Conservation (phyloP, 2,113 vertebrate genomes). For the Eulemur macaco region DNA sequence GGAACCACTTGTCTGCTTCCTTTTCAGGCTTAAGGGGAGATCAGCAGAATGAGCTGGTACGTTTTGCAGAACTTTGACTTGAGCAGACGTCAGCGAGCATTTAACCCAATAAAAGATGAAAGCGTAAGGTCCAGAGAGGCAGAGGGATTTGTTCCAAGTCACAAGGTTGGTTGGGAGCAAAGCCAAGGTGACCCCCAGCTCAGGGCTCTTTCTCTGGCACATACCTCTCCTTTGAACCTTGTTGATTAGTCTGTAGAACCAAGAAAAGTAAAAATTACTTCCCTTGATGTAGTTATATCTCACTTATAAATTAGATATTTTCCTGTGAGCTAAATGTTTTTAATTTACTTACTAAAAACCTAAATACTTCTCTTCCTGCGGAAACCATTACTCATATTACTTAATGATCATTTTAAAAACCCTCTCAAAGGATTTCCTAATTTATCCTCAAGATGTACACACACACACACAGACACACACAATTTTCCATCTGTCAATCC, state of each 20-base stretch:
- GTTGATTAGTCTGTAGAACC: neutral
- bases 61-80: neutral
- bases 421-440: neutral
- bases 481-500: neutral
- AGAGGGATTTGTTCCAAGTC: neutral
- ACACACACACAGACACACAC: no score
- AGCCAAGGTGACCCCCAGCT: accelerated
- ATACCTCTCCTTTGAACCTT: neutral
- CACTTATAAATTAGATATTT: neutral
- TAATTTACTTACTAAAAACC: conserved; percentile 36
- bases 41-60: neutral
- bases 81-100: neutral
- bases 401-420: conserved; percentile 22
- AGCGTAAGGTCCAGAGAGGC: neutral
- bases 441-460: neutral
- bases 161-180: neutral
- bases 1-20: neutral
- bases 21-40: neutral
- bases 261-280: conserved; percentile 18
- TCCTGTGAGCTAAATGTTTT: neutral
- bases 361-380: neutral
- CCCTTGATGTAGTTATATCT: neutral
- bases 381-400: neutral
- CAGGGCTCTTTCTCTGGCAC: neutral
- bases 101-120: neutral